Evolutionary conservation across 2,797 vertebrate species (phyloP).

Genomic region (Philypnodon macrostomus): DNA sequence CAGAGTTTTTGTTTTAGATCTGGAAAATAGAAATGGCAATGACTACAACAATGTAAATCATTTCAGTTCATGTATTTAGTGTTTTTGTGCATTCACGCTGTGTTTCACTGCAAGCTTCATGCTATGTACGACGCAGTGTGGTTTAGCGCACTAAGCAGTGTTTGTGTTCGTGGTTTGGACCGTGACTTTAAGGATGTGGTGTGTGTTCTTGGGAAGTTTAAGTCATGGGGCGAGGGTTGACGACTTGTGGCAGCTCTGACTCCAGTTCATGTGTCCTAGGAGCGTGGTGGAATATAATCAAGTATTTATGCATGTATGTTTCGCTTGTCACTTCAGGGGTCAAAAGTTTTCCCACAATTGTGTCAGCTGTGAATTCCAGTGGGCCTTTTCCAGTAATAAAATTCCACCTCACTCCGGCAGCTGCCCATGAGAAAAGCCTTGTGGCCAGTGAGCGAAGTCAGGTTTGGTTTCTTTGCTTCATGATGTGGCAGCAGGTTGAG

Average conservation of each 20-base stretch:
- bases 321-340: slow-evolving; percentile 36
- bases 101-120: slow-evolving; percentile 43
- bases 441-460: slow-evolving; percentile 24
- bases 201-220: slow-evolving; percentile 55
- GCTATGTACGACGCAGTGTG: slow-evolving; percentile 42
- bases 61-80: slow-evolving; percentile 10
- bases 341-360: slow-evolving; percentile 45
- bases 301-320: slow-evolving; percentile 17
- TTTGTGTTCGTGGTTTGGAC: slow-evolving; percentile 56
- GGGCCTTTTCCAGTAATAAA: slow-evolving; percentile 62
- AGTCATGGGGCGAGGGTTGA: slow-evolving; percentile 58
- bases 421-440: slow-evolving; percentile 52
- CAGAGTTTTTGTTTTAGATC: background rate
- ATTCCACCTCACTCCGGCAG: slow-evolving; percentile 52
- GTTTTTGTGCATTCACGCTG: background rate
- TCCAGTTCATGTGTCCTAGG: slow-evolving; percentile 7
- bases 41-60: background rate
- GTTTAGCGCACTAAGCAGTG: slow-evolving; percentile 41
- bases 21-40: no score
- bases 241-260: slow-evolving; percentile 46
- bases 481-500: slow-evolving; percentile 53
- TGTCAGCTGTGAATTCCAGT: slow-evolving; percentile 59
- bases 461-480: slow-evolving; percentile 26
- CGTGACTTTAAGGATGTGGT: slow-evolving; percentile 52
- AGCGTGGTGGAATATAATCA: slow-evolving; percentile 11